Evolutionary conservation across 2,888 invertebrate genomes (phyloP), one percentile per base, ranked within the genome.

Genomic region (Carpatolechia fugitivella): DNA sequence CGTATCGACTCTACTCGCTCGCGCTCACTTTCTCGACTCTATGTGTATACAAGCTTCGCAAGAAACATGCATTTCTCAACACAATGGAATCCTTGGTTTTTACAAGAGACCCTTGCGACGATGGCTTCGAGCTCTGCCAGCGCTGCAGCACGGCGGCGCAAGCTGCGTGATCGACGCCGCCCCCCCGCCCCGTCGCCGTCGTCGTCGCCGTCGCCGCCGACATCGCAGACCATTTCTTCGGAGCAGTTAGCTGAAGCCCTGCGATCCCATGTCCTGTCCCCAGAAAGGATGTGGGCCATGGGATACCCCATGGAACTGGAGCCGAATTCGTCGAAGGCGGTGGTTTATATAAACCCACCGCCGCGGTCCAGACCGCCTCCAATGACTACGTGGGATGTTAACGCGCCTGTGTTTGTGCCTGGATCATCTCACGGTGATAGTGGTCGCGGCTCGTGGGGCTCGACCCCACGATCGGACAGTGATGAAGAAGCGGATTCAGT

Each of bases 261-360:
- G 48, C 90, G 90, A 1, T 90, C 91, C 55, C 94, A 95, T 78
- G 72, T 93, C 16, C 86, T 96, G 49, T 91, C 91, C 20, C 87
- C 89, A 6, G 91, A 93, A 62, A 91, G 93, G 57, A 85, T 95
- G 79, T 87, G 92, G 63, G 90, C 91, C 10, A 89, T 94, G 60
- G 96, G 96, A 1, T 96, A 93, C 70, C 96, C 96, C 0, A 85
- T 95, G 6, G 93, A 94, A 66, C 92, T 93, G 60, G 90, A 90
- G 49, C 77, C 90, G 8, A 89, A 91, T 61, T 92, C 93, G 1
- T 92, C 92, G 36, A 90, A 91, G 66, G 94, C 93, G 5, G 91
- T 94, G 63, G 92, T 94, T 54, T 93, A 92, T 72, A 93, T 93
- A 55, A 85, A 85, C 68, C 90, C 91, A 54, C 82, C 91, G 68